Percentiles rank a stretch among this genome's conserved stretches.
These are phyloP conservation scores for Acromyrmex heyeri DNA, from an alignment of 1,140 invertebrate species.

Conservation along the genomic window DNA sequence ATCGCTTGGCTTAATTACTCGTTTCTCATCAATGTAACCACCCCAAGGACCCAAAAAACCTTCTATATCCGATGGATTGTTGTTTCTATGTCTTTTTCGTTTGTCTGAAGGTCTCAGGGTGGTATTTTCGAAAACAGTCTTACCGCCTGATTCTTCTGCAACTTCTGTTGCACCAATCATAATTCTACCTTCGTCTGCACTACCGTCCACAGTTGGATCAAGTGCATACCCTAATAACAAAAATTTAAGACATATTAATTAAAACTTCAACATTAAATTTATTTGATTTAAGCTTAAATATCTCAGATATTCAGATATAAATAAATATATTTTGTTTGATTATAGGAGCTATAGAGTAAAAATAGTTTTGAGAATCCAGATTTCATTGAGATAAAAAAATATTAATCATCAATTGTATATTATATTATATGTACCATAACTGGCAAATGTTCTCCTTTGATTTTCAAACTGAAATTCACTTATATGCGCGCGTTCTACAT, in stretches of 20 bases:
- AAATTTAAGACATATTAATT: constrained; percentile 22
- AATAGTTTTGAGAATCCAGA: neutral
- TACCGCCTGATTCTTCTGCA: constrained; percentile 89
- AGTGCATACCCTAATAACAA: constrained; percentile 93
- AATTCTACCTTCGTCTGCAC: constrained; percentile 88
- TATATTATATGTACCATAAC: constrained; percentile 90
- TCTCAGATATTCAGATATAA: neutral
- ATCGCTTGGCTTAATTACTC: constrained; percentile 94
- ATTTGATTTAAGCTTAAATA: neutral
- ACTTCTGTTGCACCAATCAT: constrained; percentile 90
- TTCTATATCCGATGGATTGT: constrained; percentile 96
- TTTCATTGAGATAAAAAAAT: neutral
- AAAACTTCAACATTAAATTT: neutral
- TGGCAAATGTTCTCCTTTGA: constrained; percentile 97
- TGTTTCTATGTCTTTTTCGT: constrained; percentile 96
- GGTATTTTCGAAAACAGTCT: constrained; percentile 96
- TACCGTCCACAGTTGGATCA: constrained; percentile 95
- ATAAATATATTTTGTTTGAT: no score
- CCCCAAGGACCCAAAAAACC: constrained; percentile 99
- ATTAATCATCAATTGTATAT: neutral
- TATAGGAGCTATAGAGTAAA: neutral
- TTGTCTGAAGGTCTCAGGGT: constrained; percentile 92
- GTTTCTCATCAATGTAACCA: constrained; percentile 96
- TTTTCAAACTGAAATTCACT: constrained; percentile 99
- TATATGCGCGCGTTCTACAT: constrained; percentile 97